phyloP scores from a whole-genome alignment of 2,888 invertebrate species.

The Gryllus longicercus region DNA sequence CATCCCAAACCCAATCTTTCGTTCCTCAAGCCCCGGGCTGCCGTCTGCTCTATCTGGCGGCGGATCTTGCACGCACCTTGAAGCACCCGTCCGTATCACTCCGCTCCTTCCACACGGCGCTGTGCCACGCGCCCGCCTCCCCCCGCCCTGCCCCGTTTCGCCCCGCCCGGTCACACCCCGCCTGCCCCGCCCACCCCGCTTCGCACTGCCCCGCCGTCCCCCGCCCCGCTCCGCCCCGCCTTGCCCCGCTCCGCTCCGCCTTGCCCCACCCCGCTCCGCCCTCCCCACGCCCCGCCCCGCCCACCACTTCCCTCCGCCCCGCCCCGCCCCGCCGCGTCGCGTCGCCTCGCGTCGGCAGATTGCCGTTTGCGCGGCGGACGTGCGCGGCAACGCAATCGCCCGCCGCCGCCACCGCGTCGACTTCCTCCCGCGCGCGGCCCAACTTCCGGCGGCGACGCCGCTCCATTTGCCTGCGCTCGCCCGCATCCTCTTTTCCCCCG shows the following conservation, averaged over 20 bases:
- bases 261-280: too few relatives aligned
- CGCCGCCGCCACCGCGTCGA: background rate
- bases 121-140: too few relatives aligned
- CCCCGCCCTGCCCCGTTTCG: too few relatives aligned
- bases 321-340: background rate
- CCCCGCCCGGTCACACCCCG: too few relatives aligned
- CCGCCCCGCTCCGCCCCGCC: background rate
- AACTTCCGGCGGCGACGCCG: background rate
- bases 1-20: too few relatives aligned
- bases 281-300: background rate
- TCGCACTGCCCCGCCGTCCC: background rate
- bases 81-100: too few relatives aligned
- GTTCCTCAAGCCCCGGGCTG: too few relatives aligned
- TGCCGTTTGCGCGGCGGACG: constrained; percentile 17
- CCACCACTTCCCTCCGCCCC: background rate
- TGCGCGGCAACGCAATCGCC: background rate
- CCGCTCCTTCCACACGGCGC: too few relatives aligned
- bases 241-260: background rate
- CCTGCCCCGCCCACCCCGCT: too few relatives aligned
- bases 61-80: too few relatives aligned
- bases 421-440: background rate
- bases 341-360: background rate
- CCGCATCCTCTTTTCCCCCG: background rate
- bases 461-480: background rate
- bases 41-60: too few relatives aligned